These are phyloP conservation scores for Etheostoma spectabile DNA, from an alignment of 2,113 vertebrate genomes.

Conservation along the genomic window DNA sequence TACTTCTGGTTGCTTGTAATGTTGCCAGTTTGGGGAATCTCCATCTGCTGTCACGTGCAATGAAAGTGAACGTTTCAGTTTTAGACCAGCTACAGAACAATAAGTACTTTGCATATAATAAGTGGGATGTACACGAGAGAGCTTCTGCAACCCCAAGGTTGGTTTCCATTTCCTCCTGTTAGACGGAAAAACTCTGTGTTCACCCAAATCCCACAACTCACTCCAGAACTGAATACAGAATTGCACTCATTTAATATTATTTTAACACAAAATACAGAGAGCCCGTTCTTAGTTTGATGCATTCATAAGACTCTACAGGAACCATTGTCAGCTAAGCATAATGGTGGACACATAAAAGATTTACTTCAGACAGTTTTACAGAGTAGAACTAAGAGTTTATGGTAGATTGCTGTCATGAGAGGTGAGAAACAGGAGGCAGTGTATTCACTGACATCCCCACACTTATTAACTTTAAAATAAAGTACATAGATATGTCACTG, in stretches of 20 bases:
- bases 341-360: neutral
- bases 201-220: constrained; percentile 22
- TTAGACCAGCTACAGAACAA: neutral
- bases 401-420: neutral
- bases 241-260: constrained; percentile 30
- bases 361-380: neutral
- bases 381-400: neutral
- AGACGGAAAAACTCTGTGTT: constrained; percentile 25
- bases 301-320: constrained; percentile 17
- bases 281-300: neutral
- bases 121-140: constrained; percentile 8
- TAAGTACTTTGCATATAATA: neutral
- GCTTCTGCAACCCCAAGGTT: neutral
- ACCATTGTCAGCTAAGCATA: neutral
- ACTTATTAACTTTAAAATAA: constrained; percentile 34
- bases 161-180: constrained; percentile 36
- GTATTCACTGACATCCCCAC: neutral
- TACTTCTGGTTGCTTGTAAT: neutral
- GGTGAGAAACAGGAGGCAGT: neutral
- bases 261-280: constrained; percentile 17
- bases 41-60: neutral
- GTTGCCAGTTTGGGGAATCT: neutral
- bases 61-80: neutral
- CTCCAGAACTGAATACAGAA: constrained; percentile 19
- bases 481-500: constrained; percentile 15